Evolutionary conservation across 2,113 vertebrate species (phyloP), one percentile per base, ranked within the genome.

Genomic region (Chinchilla lanigera): DNA sequence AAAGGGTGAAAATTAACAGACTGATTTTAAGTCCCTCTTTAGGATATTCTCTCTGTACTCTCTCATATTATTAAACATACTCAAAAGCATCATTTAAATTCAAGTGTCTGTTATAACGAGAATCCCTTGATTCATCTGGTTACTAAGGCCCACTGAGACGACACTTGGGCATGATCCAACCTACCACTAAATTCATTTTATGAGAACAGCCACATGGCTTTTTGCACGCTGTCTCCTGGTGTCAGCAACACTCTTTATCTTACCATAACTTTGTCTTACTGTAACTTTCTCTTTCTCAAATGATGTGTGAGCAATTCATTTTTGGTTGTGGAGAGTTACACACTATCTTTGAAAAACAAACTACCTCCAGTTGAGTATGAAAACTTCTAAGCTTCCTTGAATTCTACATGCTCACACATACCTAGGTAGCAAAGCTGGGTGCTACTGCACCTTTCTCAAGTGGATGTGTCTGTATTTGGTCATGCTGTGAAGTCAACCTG

Each of bases 401-500:
- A 98, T 97, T 97, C 33, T 97, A 94, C 93, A 97, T 61, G 96
- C 97, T 97, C 94, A 97, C 96, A 98, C 38, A 86, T 93, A 95
- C 98, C 28, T 91, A 91, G 41, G 52, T 71, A 97, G 94, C n/a
- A 97, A 99, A 99, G 95, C 97, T 99, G 38, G 99, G 98, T 30
- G 99, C 99, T 12, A 99, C 92, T 65, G 98, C 93, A 54, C 99
- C 98, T 98, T 99, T 99, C 97, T 98, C 90, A 83, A 99, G 98
- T n/a, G 99, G 96, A 41, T 98, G 98, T 38, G 98, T 96, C 50
- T 98, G 99, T 87, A 98, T 98, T 98, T 99, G 98, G 94, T 99
- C 98, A 65, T 99, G 98, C 89, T 99, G 98, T 8, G 98, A 97
- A 3, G 99, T 98, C 50, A 99, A 98, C 98, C 99, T 99, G 97